Conservation (phyloP, 2,113 vertebrate genomes). For the Sander lucioperca region DNA sequence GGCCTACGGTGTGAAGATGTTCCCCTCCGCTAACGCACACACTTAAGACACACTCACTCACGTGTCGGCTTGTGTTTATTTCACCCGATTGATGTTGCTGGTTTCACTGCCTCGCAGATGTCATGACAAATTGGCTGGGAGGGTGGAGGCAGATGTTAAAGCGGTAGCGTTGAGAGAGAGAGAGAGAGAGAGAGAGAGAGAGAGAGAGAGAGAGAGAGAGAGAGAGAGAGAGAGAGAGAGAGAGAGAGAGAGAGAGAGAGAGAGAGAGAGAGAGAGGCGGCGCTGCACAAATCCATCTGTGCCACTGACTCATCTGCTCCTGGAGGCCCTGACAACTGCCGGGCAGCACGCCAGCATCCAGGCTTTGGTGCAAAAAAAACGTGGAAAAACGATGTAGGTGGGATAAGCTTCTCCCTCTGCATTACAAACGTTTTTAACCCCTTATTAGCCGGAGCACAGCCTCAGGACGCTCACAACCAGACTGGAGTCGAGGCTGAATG, state of each 20-base stretch:
- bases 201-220: not conserved
- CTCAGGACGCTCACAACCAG: constrained; percentile 16
- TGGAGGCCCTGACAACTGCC: constrained; percentile 51
- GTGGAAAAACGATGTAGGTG: constrained; percentile 37
- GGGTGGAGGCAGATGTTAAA: constrained; percentile 20
- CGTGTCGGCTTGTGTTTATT: not conserved
- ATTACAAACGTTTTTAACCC: constrained; percentile 50
- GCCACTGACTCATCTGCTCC: constrained; percentile 60
- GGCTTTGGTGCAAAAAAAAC: constrained; percentile 45
- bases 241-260: not conserved
- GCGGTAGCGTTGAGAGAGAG: constrained; percentile 16
- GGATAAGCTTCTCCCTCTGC: constrained; percentile 21
- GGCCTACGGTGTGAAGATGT: too few relatives aligned
- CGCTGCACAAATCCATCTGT: constrained; percentile 55
- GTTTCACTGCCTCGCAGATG: constrained; percentile 24
- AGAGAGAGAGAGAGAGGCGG: constrained; percentile 17
- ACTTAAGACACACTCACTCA: too few relatives aligned
- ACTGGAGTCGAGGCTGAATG: not conserved
- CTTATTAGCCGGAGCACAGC: constrained; percentile 20
- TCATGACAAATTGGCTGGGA: constrained; percentile 10
- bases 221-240: constrained; percentile 25
- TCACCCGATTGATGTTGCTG: not conserved
- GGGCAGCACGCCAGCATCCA: constrained; percentile 61
- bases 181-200: not conserved
- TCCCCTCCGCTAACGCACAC: too few relatives aligned